phyloP scores from a whole-genome alignment of 2,113 vertebrate genomes.

The Corydoras sp. region DNA sequence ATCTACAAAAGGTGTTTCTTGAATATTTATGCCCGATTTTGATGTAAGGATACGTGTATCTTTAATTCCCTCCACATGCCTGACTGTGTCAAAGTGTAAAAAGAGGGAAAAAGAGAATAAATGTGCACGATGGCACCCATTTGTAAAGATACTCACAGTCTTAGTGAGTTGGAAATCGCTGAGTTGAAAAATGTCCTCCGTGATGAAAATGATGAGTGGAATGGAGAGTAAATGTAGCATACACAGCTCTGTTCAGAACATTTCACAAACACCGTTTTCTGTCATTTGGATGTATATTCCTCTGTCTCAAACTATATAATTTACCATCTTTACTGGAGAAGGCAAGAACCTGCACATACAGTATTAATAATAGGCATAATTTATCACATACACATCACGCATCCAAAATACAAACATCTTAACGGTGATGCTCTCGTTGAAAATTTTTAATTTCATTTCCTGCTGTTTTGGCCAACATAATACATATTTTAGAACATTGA shows the following conservation, averaged over 20 bases:
- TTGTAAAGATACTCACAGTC: constrained; percentile 23
- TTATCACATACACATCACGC: not conserved
- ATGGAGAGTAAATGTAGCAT: constrained; percentile 53
- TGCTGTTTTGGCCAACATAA: not conserved
- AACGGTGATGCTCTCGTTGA: not conserved
- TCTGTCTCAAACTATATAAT: constrained; percentile 48
- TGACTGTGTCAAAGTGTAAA: not conserved
- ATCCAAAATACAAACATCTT: not conserved
- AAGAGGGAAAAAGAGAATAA: constrained; percentile 10
- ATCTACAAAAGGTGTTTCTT: too few species aligned
- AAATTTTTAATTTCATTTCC: not conserved
- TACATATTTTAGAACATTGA: not conserved
- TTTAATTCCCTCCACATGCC: not conserved
- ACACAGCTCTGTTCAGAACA: constrained; percentile 60
- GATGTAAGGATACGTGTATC: too few species aligned
- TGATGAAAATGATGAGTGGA: constrained; percentile 32
- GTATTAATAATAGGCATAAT: constrained; percentile 2
- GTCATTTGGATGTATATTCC: constrained; percentile 65
- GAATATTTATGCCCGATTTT: too few species aligned
- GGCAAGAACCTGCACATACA: not conserved
- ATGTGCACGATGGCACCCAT: constrained; percentile 4
- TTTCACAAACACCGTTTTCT: constrained; percentile 56
- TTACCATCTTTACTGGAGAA: constrained; percentile 23
- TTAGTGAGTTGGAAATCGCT: constrained; percentile 15
- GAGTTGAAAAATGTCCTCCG: constrained; percentile 27